Evolutionary conservation across 1,140 invertebrate genomes (phyloP).

Genomic region (Liolophura sinensis): DNA sequence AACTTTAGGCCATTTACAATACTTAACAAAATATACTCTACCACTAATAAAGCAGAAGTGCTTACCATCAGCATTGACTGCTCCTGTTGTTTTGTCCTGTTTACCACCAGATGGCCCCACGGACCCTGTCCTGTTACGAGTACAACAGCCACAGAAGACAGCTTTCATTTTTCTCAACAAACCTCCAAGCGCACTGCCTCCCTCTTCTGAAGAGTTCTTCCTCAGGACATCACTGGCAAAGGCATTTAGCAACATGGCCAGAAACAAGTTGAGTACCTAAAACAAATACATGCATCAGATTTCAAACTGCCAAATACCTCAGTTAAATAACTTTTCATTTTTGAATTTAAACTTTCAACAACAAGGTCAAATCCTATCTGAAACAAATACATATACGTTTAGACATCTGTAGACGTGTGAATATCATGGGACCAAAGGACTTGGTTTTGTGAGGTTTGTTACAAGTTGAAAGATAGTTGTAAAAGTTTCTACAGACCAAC

Average conservation of each 20-base stretch:
- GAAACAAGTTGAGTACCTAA: constrained; percentile 97
- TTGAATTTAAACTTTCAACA: neutral
- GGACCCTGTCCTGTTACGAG: constrained; percentile 74
- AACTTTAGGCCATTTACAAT: no score
- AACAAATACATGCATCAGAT: constrained; percentile 7
- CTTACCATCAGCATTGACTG: no score
- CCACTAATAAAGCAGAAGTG: no score
- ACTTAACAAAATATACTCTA: no score
- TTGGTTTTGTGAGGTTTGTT: no score
- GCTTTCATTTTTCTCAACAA: constrained; percentile 19
- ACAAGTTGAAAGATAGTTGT: no score
- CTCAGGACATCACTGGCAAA: constrained; percentile 79
- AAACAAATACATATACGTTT: no score
- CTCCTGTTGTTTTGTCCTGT: neutral
- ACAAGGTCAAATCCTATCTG: no score
- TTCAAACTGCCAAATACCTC: no score
- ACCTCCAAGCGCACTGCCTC: neutral
- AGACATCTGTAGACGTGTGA: no score
- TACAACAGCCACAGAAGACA: constrained; percentile 33
- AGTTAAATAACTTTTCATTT: neutral
- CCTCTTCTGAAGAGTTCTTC: constrained; percentile 63
- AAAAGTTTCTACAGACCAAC: no score
- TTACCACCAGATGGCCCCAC: neutral
- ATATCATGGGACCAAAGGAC: no score
- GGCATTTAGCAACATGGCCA: constrained; percentile 97